Base-by-base conservation (phyloP, 1,140 invertebrate species). In the Anastrepha obliqua region DNA sequence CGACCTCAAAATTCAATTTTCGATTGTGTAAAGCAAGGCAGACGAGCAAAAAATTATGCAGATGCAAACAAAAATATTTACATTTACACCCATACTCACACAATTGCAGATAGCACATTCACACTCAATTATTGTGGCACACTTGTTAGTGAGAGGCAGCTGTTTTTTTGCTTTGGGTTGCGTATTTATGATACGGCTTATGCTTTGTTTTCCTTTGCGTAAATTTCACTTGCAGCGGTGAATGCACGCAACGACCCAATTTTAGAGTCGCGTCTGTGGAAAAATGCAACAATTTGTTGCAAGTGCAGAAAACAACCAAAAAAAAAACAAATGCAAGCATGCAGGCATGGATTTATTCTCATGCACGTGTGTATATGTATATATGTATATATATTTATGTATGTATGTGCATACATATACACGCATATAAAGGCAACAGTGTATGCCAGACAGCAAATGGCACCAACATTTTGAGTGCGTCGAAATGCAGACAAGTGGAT, bases 281-380 rank as follows among this genome's bases (percentile, higher is more conserved):
- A 81, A 74, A 81, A 81, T 55, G 47, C 74, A 81, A 81, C 74
- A 81, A 81, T 81, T 81, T 81, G 74, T 81, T 55, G 74, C 74
- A 51, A 81, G 47, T 81, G 74, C 74, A 55, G n/a, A n/a, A 29
- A 81, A 0, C 0, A 81, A 78, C 1, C 20, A 74, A 74, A 47
- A 39, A 67, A 67, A 67, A 15, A 81, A 81, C 74, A 81, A 81
- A 81, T 51, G 74, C n/a, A 11, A 8, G n/a, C n/a, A 55, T 81
- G 74, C 17, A 8, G n/a, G 9, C 39, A 74, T 74, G 67, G 2
- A 44, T 74, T 44, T 74, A 39, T 5, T 7, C n/a, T 11, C 17
- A 15, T 62, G n/a, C 5, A 62, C 15, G 9, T 62, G n/a, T n/a
- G n/a, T 17, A 17, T 62, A n/a, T 17, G 15, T 5, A 17, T 62